Evolutionary conservation across 1,140 invertebrate genomes (phyloP).

Genomic region (Temnothorax nylanderi): DNA sequence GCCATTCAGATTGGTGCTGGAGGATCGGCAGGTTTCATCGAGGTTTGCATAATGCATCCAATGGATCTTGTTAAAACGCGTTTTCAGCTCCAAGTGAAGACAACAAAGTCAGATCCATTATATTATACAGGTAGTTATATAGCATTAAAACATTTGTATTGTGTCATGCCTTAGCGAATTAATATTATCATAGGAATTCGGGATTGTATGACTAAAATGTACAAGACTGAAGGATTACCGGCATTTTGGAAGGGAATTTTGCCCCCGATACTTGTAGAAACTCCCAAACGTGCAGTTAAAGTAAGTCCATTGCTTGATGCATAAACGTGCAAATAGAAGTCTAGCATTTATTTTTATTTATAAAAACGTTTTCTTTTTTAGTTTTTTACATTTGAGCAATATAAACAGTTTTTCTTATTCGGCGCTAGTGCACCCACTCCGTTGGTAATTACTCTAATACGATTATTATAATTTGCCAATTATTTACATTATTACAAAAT

Average conservation of each 20-base stretch:
- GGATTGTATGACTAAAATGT: slow-evolving; percentile 96
- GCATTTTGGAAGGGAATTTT: slow-evolving; percentile 97
- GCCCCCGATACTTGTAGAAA: slow-evolving; percentile 97
- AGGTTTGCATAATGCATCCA: slow-evolving; percentile 98
- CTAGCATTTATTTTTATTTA: slow-evolving; percentile 59
- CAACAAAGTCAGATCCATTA: slow-evolving; percentile 82
- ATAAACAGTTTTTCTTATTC: slow-evolving; percentile 94
- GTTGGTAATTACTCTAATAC: slow-evolving; percentile 86
- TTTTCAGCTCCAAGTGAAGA: slow-evolving; percentile 91
- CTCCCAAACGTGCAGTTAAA: slow-evolving; percentile 97
- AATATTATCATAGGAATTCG: slow-evolving; percentile 87
- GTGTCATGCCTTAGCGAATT: neutral
- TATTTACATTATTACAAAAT: neutral
- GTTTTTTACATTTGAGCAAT: slow-evolving; percentile 97
- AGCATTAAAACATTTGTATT: slow-evolving; percentile 15
- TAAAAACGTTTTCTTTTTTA: slow-evolving; percentile 82
- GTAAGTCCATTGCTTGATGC: slow-evolving; percentile 78
- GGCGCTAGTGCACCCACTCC: slow-evolving; percentile 90
- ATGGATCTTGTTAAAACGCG: slow-evolving; percentile 96
- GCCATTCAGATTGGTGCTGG: slow-evolving; percentile 94
- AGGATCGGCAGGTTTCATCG: slow-evolving; percentile 96
- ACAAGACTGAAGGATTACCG: slow-evolving; percentile 91
- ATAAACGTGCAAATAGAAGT: neutral
- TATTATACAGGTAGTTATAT: slow-evolving; percentile 85
- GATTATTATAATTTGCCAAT: slow-evolving; percentile 87